Evolutionary conservation across 2,113 vertebrate species (phyloP), one percentile per base, ranked within the genome.

Genomic region (Globicephala melas): DNA sequence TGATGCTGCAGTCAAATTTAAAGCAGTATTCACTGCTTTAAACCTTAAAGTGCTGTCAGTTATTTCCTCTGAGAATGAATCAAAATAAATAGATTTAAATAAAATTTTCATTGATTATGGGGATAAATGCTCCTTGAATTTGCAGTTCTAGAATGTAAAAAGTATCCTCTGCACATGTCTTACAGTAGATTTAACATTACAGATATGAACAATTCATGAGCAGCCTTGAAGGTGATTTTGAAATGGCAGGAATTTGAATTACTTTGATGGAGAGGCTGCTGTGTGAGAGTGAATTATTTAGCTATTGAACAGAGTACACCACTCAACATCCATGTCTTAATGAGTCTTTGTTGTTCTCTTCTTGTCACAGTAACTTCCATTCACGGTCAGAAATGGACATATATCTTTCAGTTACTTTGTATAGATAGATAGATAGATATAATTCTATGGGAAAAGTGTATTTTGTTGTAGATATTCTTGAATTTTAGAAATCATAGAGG

Each of bases 91-190:
- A 73, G 28, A 17, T 65, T 92, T 84, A 94, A 90, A 62, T 81
- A 71, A 93, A 90, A 50, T 94, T 50, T 91, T 97, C 68, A 77
- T 87, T 92, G 55, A 70, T 94, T 88, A 65, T 55, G 4, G 31
- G 50, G 18, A 79, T 97, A 62, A 89, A 55, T 89, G 33, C 10
- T n/a, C 58, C 23, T 79, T 93, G 47, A 95, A 89, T 97, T 93
- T 97, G 25, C 17, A 58, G 41, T 95, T 80, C 23, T 87, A 68
- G 28, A 70, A 87, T 74, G 81, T 41, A 74, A 79, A 85, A 93
- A 77, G n/a, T 68, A 81, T 2, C 50, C 73, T 71, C 60, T 92
- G 31, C 14, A n/a, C 67, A 86, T 89, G 38, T 70, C 87, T 96
- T 97, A 62, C 8, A 73, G 47, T 91, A 50, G 31, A 68, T 92